Evolutionary conservation across 2,113 vertebrate genomes (phyloP), one percentile per base, ranked within the genome.

Genomic region (Phalacrocorax carbo): DNA sequence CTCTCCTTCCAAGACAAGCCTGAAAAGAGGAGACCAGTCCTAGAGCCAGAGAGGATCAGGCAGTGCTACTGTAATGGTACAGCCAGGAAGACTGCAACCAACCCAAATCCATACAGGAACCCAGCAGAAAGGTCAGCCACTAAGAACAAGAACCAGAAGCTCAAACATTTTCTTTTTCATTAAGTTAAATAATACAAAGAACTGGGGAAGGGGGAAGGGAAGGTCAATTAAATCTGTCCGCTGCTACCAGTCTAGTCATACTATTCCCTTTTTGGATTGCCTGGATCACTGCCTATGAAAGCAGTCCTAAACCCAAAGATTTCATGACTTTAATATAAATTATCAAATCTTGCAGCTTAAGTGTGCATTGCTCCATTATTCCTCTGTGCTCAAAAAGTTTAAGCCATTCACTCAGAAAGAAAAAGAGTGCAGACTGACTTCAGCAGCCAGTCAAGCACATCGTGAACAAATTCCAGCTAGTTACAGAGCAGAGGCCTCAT

Each of bases 391-490:
- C 34, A 80, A 87, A 89, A 88, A 65, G 61, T 93, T 95, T 82
- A 82, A 94, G 70, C 87, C 77, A 62, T 85, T 91, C 84, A 60
- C 54, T 93, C 60, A 66, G 61, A 60, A 89, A 92, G 65, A 81
- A 96, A 85, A 78, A 91, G 60, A 83, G 58, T 4, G 17, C 75
- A 61, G 46, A 23, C 34, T 77, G 90, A 83, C 69, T 86, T 61
- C 73, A 75, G 77, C 36, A 91, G 70, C 66, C 96, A 93, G 93
- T 91, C 88, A 93, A 94, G 92, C 92, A 80, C 78, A 90, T 82
- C 86, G 73, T 21, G 83, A 91, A 96, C 86, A 96, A 97, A 94
- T 48, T 94, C 66, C 85, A 89, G 58, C 73, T 73, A 95, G 86
- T 90, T 91, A 90, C 66, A 89, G 72, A 95, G 57, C 83, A 88